These are phyloP conservation scores for Drosophila carrolli DNA, from an alignment of 1,140 invertebrate species.

Conservation along the genomic window DNA sequence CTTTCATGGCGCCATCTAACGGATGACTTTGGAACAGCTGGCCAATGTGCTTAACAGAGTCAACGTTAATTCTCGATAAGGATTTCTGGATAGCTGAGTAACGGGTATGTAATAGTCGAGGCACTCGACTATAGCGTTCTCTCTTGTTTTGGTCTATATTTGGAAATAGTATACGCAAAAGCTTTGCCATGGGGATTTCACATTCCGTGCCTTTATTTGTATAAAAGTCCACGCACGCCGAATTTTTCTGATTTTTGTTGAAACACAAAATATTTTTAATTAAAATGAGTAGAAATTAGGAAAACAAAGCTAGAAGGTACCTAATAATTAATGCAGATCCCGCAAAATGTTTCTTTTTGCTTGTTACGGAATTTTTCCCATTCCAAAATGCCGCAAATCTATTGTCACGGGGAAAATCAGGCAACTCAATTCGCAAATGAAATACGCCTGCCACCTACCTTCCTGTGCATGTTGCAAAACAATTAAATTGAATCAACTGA, in stretches of 20 bases:
- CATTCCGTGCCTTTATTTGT: slow-evolving; percentile 9
- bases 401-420: slow-evolving; percentile 26
- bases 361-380: slow-evolving; percentile 30
- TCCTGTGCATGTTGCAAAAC: slow-evolving; percentile 60
- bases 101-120: no score
- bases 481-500: slow-evolving; percentile 75
- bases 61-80: no score
- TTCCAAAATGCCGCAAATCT: slow-evolving; percentile 20
- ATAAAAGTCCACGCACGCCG: slow-evolving; percentile 3
- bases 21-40: no score
- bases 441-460: slow-evolving; percentile 4
- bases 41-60: no score
- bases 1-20: no score
- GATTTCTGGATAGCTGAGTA: no score
- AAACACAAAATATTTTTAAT: slow-evolving; percentile 57
- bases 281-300: slow-evolving; percentile 54
- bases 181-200: slow-evolving; percentile 5
- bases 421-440: slow-evolving; percentile 32
- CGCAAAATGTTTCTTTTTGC: slow-evolving; percentile 45
- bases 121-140: no score
- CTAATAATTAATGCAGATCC: slow-evolving; percentile 57
- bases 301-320: slow-evolving; percentile 8
- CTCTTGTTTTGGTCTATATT: slow-evolving; percentile 21
- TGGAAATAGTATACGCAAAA: slow-evolving; percentile 26
- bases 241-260: slow-evolving; percentile 35